Evolutionary conservation across 2,797 vertebrate species (phyloP).

Genomic region (Hirundo rustica): DNA sequence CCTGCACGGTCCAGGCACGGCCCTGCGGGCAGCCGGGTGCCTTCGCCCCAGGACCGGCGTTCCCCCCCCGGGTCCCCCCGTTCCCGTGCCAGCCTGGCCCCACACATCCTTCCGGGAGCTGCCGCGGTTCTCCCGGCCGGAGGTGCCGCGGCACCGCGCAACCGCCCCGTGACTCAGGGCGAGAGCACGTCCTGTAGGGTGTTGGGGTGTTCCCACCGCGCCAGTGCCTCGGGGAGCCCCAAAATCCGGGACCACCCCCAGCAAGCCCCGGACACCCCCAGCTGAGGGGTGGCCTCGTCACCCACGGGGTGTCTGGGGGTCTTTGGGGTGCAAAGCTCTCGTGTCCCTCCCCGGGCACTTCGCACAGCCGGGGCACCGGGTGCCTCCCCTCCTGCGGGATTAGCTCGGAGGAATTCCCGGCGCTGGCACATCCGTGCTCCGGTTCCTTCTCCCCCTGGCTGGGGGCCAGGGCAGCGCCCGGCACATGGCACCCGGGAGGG

Average conservation of each 20-base stretch:
- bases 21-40: not conserved
- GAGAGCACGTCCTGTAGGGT: not conserved
- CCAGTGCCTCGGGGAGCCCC: not conserved
- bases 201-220: not conserved
- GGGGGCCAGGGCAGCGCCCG: not conserved
- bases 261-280: not conserved
- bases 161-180: not conserved
- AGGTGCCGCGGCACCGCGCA: not conserved
- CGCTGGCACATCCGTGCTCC: not conserved
- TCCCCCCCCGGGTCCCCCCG: not conserved
- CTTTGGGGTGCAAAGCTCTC: not conserved
- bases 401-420: not conserved
- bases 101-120: not conserved
- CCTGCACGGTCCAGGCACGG: not conserved
- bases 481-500: not conserved
- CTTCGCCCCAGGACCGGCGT: fast-evolving
- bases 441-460: not conserved
- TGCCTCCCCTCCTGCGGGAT: not conserved
- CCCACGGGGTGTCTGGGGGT: not conserved
- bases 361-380: not conserved
- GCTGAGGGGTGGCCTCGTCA: not conserved
- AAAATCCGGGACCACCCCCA: not conserved
- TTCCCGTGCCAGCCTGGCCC: not conserved
- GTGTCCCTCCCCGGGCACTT: not conserved
- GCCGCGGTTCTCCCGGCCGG: not conserved